A percentile compares a stretch with the other conserved stretches of the same genome.
These are phyloP conservation scores for Deilephila porcellus DNA, from an alignment of 2,888 invertebrate genomes.

Conservation along the genomic window DNA sequence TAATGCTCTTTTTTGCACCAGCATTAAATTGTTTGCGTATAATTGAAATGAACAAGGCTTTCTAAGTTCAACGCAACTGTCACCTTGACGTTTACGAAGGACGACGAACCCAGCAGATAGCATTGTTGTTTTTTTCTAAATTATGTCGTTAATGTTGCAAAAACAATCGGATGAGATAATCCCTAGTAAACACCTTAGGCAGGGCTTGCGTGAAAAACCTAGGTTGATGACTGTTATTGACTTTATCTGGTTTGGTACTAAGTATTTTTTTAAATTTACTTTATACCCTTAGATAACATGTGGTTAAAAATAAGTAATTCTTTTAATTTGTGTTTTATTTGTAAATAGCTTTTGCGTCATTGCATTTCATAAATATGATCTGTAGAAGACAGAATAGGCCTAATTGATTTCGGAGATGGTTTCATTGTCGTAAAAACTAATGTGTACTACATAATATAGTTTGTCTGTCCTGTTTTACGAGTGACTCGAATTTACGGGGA, in stretches of 20 bases:
- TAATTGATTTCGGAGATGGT: too few relatives aligned
- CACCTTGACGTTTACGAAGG: conserved; percentile 4
- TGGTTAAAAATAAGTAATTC: too few relatives aligned
- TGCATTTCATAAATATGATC: too few relatives aligned
- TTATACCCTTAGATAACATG: too few relatives aligned
- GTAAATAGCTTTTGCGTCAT: too few relatives aligned
- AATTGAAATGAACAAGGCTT: background rate
- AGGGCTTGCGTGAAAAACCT: background rate
- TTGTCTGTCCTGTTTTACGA: too few relatives aligned
- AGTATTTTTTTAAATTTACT: too few relatives aligned
- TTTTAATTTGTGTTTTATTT: too few relatives aligned
- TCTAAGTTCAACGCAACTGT: conserved; percentile 17
- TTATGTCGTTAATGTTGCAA: conserved; percentile 4
- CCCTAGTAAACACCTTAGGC: background rate
- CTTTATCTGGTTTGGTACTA: background rate
- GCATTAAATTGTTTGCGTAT: background rate
- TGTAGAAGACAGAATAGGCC: too few relatives aligned
- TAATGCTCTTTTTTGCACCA: background rate
- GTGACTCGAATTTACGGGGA: too few relatives aligned
- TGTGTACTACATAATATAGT: too few relatives aligned
- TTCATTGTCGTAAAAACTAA: too few relatives aligned
- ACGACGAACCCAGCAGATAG: conserved; percentile 20
- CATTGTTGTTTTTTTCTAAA: conserved; percentile 23
- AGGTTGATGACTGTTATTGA: background rate
- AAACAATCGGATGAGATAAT: conserved; percentile 7